A percentile compares a stretch with the other conserved stretches of the same genome.
phyloP scores from a whole-genome alignment of 2,113 vertebrate genomes.

The Cyanistes caeruleus region DNA sequence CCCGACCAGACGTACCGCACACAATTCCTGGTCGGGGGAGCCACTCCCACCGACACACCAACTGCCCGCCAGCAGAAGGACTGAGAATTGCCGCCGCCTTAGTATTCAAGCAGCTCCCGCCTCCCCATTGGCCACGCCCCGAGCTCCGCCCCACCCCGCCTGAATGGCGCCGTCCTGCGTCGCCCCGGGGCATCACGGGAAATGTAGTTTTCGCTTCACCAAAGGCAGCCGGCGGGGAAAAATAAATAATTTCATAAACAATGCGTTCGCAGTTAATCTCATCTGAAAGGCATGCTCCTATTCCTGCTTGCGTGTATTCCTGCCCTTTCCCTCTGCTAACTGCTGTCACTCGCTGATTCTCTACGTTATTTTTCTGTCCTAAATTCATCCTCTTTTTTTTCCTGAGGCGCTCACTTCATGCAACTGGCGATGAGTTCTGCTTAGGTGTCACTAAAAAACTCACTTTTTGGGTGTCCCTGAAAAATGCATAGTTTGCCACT shows the following conservation, averaged over 20 bases:
- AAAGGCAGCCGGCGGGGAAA: fast-evolving
- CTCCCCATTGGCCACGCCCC: neutral
- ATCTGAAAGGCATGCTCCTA: neutral
- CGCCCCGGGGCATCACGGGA: neutral
- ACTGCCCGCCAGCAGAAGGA: fast-evolving
- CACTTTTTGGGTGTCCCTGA: neutral
- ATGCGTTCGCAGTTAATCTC: neutral
- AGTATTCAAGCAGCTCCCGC: neutral
- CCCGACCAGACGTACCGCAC: neutral
- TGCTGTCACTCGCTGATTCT: neutral
- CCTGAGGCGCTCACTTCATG: fast-evolving
- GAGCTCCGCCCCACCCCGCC: no score
- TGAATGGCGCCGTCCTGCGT: neutral
- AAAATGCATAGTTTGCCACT: neutral
- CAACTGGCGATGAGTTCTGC: neutral
- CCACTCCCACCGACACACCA: fast-evolving
- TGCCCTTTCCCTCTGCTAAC: no score
- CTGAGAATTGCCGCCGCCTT: fast-evolving
- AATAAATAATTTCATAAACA: fast-evolving
- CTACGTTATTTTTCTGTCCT: neutral
- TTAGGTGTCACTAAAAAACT: neutral
- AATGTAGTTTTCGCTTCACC: fast-evolving
- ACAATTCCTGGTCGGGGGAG: fast-evolving
- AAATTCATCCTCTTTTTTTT: neutral
- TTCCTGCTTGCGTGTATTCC: neutral